Evolutionary conservation across 1,140 invertebrate genomes (phyloP).

Genomic region (Pentalonia nigronervosa): DNA sequence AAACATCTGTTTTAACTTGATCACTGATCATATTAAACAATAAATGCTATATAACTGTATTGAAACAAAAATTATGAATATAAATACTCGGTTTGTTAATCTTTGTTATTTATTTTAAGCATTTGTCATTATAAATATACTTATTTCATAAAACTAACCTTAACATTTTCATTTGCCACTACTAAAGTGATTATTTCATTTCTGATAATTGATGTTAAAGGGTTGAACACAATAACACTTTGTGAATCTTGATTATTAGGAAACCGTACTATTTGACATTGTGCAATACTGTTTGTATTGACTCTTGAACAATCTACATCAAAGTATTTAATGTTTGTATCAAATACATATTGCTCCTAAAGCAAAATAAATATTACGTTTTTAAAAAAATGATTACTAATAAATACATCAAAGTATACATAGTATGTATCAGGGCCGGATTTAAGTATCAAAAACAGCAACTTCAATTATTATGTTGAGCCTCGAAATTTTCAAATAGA

Average conservation of each 20-base stretch:
- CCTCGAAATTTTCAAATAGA: background rate
- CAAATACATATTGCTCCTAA: constrained; percentile 43
- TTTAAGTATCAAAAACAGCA: background rate
- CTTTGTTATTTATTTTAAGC: background rate
- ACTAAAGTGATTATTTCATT: constrained; percentile 30
- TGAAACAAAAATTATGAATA: background rate
- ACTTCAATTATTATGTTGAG: background rate
- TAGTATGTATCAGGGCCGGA: background rate
- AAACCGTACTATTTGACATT: constrained; percentile 2
- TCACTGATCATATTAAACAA: background rate
- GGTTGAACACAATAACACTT: constrained; percentile 40
- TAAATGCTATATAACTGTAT: background rate
- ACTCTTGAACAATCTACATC: constrained; percentile 27
- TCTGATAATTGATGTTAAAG: background rate
- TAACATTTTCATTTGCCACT: constrained; percentile 28
- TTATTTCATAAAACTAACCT: background rate
- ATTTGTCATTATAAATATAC: background rate
- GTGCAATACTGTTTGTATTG: background rate
- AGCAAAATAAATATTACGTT: background rate
- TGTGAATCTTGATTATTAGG: constrained; percentile 27
- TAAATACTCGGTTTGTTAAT: background rate
- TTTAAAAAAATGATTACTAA: background rate
- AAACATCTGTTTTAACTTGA: too few species aligned
- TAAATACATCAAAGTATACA: background rate
- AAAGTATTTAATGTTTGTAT: constrained; percentile 15